A percentile compares a stretch with the other conserved stretches of the same genome.
These are phyloP conservation scores for Recurvirostra avosetta DNA, from an alignment of 2,113 vertebrate species.

Conservation along the genomic window DNA sequence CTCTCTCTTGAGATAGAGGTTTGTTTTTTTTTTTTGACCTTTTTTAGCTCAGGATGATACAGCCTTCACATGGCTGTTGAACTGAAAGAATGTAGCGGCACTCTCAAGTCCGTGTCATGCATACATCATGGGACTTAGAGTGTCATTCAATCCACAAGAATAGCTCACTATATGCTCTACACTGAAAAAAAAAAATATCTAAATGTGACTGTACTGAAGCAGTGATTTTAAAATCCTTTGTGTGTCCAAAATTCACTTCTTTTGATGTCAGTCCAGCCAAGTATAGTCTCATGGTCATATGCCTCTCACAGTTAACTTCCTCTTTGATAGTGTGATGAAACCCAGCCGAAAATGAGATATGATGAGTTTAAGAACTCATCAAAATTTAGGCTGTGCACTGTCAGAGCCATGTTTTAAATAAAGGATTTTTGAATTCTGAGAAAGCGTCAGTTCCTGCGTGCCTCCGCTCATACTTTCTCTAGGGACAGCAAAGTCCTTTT, in stretches of 20 bases:
- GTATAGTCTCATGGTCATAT: background rate
- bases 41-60: slow-evolving; percentile 4
- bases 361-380: background rate
- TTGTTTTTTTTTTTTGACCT: background rate
- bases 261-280: slow-evolving; percentile 29
- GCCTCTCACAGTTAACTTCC: slow-evolving; percentile 9
- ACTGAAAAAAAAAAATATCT: background rate
- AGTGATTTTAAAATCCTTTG: background rate
- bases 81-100: slow-evolving; percentile 9
- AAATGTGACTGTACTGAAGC: background rate
- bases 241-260: background rate
- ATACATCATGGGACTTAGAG: background rate
- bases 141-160: background rate
- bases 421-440: background rate
- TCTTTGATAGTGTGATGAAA: background rate
- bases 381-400: background rate
- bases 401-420: background rate
- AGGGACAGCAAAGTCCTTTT: background rate
- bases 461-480: background rate
- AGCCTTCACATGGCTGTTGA: slow-evolving; percentile 19
- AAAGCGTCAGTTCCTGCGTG: accelerated
- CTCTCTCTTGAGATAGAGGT: background rate
- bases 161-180: background rate
- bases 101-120: background rate
- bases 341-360: background rate